Evolutionary conservation across 1,140 invertebrate species (phyloP).

Genomic region (Portunus trituberculatus): DNA sequence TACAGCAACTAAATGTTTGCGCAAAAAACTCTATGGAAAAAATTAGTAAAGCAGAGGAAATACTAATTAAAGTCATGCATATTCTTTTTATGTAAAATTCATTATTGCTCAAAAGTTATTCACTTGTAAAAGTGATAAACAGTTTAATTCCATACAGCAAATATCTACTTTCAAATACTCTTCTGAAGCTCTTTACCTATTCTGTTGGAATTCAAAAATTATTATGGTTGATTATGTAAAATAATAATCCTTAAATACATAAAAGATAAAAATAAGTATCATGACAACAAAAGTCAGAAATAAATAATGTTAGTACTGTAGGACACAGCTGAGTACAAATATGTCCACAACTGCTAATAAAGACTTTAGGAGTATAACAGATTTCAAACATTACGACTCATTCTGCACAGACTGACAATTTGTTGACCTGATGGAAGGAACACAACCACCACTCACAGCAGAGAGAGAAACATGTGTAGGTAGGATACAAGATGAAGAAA

Average conservation of each 20-base stretch:
- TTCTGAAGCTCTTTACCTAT: not conserved
- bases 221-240: not conserved
- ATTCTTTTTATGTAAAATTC: not conserved
- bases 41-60: not conserved
- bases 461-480: too few relatives aligned
- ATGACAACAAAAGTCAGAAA: not conserved
- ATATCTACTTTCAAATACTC: not conserved
- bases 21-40: constrained; percentile 52
- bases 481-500: too few relatives aligned
- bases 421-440: too few relatives aligned
- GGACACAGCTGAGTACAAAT: not conserved
- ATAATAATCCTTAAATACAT: not conserved
- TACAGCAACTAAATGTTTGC: constrained; percentile 77
- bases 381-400: too few relatives aligned
- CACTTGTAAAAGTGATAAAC: not conserved
- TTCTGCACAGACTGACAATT: too few relatives aligned
- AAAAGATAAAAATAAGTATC: not conserved
- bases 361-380: too few relatives aligned
- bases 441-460: too few relatives aligned
- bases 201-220: not conserved
- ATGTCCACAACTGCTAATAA: not conserved
- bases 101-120: not conserved
- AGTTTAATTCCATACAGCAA: not conserved
- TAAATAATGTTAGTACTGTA: not conserved
- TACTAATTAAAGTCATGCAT: not conserved